These are phyloP conservation scores for Drosophila testacea DNA, from an alignment of 2,888 invertebrate genomes.

Conservation along the genomic window DNA sequence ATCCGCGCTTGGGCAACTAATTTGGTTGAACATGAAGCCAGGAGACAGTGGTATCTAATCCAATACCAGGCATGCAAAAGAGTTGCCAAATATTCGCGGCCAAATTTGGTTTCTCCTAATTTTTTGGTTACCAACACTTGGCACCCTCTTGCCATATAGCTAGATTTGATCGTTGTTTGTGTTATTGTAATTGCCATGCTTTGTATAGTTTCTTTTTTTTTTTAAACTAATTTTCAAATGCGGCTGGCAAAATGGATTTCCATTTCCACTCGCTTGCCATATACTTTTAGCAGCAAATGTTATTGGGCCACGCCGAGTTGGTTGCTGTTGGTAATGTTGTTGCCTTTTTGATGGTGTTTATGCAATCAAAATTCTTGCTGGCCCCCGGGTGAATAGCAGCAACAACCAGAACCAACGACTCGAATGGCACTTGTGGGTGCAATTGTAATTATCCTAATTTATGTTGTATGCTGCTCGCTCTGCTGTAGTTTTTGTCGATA, in stretches of 20 bases:
- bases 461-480: slow-evolving; percentile 61
- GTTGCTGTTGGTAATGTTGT: slow-evolving; percentile 23
- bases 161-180: slow-evolving; percentile 33
- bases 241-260: slow-evolving; percentile 57
- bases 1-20: slow-evolving; percentile 72
- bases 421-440: slow-evolving; percentile 81
- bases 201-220: slow-evolving; percentile 27
- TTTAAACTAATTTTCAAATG: slow-evolving; percentile 70
- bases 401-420: slow-evolving; percentile 37
- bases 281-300: slow-evolving; percentile 52
- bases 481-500: slow-evolving; percentile 22
- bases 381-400: slow-evolving; percentile 40
- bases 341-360: slow-evolving; percentile 54
- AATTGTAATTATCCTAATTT: slow-evolving; percentile 82
- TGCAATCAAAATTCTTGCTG: slow-evolving; percentile 78
- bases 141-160: slow-evolving; percentile 44
- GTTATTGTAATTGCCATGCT: slow-evolving; percentile 63
- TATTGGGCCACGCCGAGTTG: slow-evolving; percentile 53
- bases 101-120: slow-evolving; percentile 68
- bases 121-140: slow-evolving; percentile 43
- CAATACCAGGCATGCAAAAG: slow-evolving; percentile 60
- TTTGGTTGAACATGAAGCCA: slow-evolving; percentile 59
- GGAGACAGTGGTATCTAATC: slow-evolving; percentile 50
- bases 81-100: slow-evolving; percentile 75
- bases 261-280: slow-evolving; percentile 72